Evolutionary conservation across 2,113 vertebrate species (phyloP), one percentile per base, ranked within the genome.

Genomic region (Semnopithecus entellus): DNA sequence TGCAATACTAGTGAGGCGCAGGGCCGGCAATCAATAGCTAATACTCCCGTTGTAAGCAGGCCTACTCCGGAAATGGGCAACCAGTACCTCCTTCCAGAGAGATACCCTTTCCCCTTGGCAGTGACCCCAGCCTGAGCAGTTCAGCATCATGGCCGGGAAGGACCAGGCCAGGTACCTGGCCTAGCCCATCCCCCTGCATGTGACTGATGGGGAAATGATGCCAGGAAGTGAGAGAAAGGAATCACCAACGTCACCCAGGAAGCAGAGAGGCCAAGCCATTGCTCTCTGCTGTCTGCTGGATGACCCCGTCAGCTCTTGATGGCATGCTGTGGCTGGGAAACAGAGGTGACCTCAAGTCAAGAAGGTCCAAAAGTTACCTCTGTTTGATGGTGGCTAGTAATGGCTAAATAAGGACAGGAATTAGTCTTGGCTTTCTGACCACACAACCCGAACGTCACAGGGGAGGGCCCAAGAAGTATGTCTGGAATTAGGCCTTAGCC

Each of bases 51-150:
- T 90, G 57, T 92, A 91, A 97, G 95, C 88, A 8, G 18, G 94
- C 79, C 96, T 32, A 59, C 93, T 96, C 98, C 55, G 96, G 97
- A 98, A 98, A 98, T 94, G 76, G 93, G 97, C 76, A 76, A 57
- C 57, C 91, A 57, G 82, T 83, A 88, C 88, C 96, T 90, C 43
- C 64, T 97, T 97, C 90, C 66, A 89, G 75, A 88, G 52, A 83
- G 90, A 76, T 20, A 11, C 3, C 93, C 83, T 92, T 96, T 98
- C 96, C 95, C 75, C 90, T 92, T 78, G 12, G 85, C 92, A 95
- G 91, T 90, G 91, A 50, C 83, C 95, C 94, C 23, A 30, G 73
- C 40, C 85, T 16, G 32, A 97, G 9, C 0, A 25, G 85, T 87
- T 94, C 0, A 4, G 88, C 64, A 75, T 12, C 87, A 83, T 0